Evolutionary conservation across 2,888 invertebrate species (phyloP).

Genomic region (Andrena bucephala): DNA sequence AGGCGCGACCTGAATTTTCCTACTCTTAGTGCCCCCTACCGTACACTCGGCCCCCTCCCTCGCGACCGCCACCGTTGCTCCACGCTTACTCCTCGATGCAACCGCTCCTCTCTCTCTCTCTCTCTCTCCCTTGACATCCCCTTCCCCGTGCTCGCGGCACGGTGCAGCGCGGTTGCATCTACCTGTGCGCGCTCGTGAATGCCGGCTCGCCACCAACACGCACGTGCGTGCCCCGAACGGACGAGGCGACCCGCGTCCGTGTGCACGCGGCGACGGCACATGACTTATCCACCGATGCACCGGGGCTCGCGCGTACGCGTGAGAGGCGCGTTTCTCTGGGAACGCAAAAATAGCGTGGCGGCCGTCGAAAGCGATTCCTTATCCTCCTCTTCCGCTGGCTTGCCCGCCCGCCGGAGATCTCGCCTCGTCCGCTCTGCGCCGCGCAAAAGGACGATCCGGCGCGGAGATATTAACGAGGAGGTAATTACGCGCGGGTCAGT

Average conservation of each 20-base stretch:
- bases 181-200: slow-evolving; percentile 61
- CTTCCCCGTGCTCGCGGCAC: not conserved
- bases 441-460: slow-evolving; percentile 9
- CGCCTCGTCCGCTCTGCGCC: not conserved
- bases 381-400: slow-evolving; percentile 42
- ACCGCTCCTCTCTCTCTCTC: slow-evolving; percentile 9
- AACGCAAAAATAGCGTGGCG: slow-evolving; percentile 73
- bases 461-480: not conserved
- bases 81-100: slow-evolving; percentile 55
- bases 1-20: slow-evolving; percentile 85
- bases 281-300: slow-evolving; percentile 29
- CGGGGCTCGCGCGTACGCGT: not conserved
- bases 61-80: slow-evolving; percentile 44
- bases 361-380: slow-evolving; percentile 71
- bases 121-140: not conserved
- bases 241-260: slow-evolving; percentile 13
- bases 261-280: slow-evolving; percentile 23
- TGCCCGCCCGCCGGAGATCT: not conserved
- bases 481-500: slow-evolving; percentile 1
- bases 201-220: slow-evolving; percentile 43
- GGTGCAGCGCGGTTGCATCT: slow-evolving; percentile 44
- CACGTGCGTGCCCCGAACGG: slow-evolving; percentile 28
- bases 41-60: slow-evolving; percentile 26
- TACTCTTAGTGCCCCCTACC: slow-evolving; percentile 76
- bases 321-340: slow-evolving; percentile 31